Evolutionary conservation across 2,113 vertebrate species (phyloP), one percentile per base, ranked within the genome.

Genomic region (Lipophrys pholis): DNA sequence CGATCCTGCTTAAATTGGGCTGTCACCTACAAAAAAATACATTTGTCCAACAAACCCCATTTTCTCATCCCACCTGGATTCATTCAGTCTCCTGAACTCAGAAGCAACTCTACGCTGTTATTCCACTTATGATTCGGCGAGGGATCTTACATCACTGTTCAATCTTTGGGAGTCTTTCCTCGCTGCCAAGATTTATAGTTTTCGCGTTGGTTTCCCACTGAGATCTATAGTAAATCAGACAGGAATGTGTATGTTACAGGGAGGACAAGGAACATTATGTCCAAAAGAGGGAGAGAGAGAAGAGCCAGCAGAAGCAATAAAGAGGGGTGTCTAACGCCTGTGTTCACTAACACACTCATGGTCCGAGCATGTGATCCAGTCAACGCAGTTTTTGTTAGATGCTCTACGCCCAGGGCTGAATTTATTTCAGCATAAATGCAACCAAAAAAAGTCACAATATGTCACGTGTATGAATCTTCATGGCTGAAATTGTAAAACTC

Each of bases 261-360:
- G 67, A 71, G 39, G 39, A 77, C 67, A 79, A 73, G 68, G 73
- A 82, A 79, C 76, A 59, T 65, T 58, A 12, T 83, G 80, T 85
- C 40, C 71, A 53, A 40, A 8, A 38, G 35, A 59, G 30, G 48
- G 15, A 7, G 21, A 36, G n/a, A 16, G 38, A n/a, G 51, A 64
- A 17, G 30, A 69, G 38, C 12, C 48, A 40, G 53, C 21, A 11
- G 53, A 11, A 12, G n/a, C 15, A 43, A 35, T 11, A 8, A 7
- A n/a, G 57, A 21, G 48, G 59, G 21, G 21, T 30, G 51, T 78
- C 52, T 51, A 16, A 42, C 67, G 67, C 50, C 21, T 11, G 57
- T 46, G 54, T 40, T 11, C 68, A 69, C 56, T 68, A 35, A 53
- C 49, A 65, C 45, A 49, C 30, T 14, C 16, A 40, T 15, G 11